Evolutionary conservation across 2,888 invertebrate species (phyloP), one percentile per base, ranked within the genome.

Genomic region (Microplitis deprimator): DNA sequence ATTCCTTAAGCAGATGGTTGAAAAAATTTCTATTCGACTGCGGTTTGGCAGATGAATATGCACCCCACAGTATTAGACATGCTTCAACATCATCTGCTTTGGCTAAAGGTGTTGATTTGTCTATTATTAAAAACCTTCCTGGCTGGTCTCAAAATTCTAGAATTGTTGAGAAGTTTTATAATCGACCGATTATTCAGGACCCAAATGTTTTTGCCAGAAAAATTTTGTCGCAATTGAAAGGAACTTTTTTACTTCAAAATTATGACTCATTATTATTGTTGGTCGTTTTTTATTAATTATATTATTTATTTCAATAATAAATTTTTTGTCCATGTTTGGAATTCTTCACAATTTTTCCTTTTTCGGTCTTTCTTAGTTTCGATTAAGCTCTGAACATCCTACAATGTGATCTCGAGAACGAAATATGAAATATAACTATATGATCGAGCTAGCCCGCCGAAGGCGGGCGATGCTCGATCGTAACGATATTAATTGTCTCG

Each of bases 71-170:
- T 2, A 65, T 29, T 10, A 65, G 38, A 65, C 65, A 65, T 29
- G 65, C 38, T 13, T 65, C 65, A 8, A 29, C 29, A 2, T 65
- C 65, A 20, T 20, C 10, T 13, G 65, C 65, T 20, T 65, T 20
- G 10, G 29, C 29, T 6, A 60, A 73, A 59, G 39, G 73, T 17
- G 50, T 79, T 7, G 65, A 72, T 68, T 2, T 77, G 1, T 65
- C 61, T 61, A 17, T 69, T 39, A 80, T 77, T n/a, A 77, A 72
- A n/a, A 68, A 68, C 16, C 64, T 75, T 16, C 74, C 77, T 5
- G 75, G 73, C 41, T 79, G 77, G 80, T 68, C 77, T n/a, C 62
- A 68, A 64, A 29, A 73, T 40, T 79, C 78, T 13, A 38, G 76
- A 20, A 59, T 70, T 6, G 79, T 41, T 41, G 50, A 50, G 13